phyloP scores from a whole-genome alignment of 2,888 invertebrate species.

The Blastobasis adustella region DNA sequence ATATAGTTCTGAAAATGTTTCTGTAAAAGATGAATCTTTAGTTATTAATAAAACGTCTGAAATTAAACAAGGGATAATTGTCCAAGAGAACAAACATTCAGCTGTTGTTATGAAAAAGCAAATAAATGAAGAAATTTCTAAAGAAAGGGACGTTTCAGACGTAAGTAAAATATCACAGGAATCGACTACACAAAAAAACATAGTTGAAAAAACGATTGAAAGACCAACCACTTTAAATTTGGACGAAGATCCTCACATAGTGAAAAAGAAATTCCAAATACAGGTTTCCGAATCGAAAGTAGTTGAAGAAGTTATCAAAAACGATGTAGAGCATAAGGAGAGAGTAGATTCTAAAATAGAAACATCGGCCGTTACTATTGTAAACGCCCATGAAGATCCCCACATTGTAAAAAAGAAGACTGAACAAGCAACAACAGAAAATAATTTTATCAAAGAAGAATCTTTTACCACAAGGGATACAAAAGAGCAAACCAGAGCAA shows the following conservation, averaged over 20 bases:
- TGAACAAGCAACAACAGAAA: constrained; percentile 5
- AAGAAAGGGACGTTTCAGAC: constrained; percentile 4
- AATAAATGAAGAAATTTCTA: constrained; percentile 16
- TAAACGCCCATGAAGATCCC: neutral
- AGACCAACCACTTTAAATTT: too few relatives aligned
- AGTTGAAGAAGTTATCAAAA: too few relatives aligned
- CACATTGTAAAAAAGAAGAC: constrained; percentile 7
- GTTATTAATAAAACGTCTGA: too few relatives aligned
- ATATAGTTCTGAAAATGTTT: too few relatives aligned
- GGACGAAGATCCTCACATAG: constrained; percentile 9
- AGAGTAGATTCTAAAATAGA: constrained; percentile 11
- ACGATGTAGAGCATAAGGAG: neutral
- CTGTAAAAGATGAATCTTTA: too few relatives aligned
- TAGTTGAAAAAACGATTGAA: too few relatives aligned
- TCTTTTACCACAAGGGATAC: neutral
- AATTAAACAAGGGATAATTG: too few relatives aligned
- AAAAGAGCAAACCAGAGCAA: neutral
- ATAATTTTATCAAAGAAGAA: neutral
- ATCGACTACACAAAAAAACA: constrained; percentile 8
- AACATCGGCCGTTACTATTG: neutral
- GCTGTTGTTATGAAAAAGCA: too few relatives aligned
- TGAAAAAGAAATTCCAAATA: constrained; percentile 13
- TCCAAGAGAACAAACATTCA: too few relatives aligned
- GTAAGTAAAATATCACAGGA: neutral
- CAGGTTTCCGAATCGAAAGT: constrained; percentile 7